Percentiles rank a stretch among this genome's conserved stretches.
Evolutionary conservation across 2,113 vertebrate genomes (phyloP).

Genomic region (Pongo pygmaeus): DNA sequence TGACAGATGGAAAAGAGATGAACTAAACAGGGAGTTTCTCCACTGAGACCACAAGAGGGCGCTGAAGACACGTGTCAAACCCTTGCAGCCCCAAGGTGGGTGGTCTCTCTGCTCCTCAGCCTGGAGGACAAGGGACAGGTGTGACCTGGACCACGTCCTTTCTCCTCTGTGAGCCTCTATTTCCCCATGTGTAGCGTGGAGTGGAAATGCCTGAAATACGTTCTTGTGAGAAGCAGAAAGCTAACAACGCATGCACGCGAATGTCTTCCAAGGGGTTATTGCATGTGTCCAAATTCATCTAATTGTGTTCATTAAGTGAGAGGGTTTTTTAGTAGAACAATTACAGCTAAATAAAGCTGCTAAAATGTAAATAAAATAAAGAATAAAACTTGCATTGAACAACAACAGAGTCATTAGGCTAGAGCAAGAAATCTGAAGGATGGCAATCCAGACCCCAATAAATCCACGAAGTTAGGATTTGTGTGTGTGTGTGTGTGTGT

Average conservation of each 20-base stretch:
- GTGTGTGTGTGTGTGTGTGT: too few species aligned
- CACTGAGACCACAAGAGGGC: neutral
- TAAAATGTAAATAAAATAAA: neutral
- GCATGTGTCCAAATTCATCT: neutral
- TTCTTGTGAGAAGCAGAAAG: neutral
- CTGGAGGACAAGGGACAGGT: neutral
- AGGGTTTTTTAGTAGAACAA: too few species aligned
- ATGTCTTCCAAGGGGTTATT: neutral
- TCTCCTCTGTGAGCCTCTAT: neutral
- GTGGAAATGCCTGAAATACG: neutral
- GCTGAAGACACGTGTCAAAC: neutral
- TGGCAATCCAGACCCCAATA: neutral
- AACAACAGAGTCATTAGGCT: neutral
- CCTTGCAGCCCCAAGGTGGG: fast-evolving
- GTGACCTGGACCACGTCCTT: neutral
- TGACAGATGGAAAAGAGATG: too few species aligned
- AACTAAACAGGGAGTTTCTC: neutral
- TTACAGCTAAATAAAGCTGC: too few species aligned
- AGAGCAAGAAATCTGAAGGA: neutral
- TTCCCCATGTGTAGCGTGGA: neutral
- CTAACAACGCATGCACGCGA: neutral
- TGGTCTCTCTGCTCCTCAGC: neutral
- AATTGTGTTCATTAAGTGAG: neutral
- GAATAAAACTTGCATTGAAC: neutral
- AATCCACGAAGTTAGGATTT: neutral